Evolutionary conservation across 2,797 vertebrate species (phyloP).

Genomic region (Anabacerthia variegaticeps): DNA sequence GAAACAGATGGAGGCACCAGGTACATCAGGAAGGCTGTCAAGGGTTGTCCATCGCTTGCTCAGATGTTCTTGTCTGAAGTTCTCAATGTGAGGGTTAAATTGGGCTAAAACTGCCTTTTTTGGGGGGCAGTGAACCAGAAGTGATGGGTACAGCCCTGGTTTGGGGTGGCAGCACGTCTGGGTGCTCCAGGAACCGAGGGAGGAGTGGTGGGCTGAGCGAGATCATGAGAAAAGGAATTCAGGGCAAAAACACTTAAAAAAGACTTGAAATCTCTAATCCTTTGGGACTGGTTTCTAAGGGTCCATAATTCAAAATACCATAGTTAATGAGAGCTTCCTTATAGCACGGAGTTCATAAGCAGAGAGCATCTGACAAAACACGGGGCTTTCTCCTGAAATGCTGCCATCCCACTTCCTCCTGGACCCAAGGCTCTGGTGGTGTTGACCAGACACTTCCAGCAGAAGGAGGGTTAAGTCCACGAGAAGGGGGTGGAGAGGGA

Average conservation of each 20-base stretch:
- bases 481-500: slow-evolving; percentile 74
- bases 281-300: neutral
- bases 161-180: neutral
- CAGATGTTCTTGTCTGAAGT: accelerated
- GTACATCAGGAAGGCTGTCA: neutral
- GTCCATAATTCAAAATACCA: neutral
- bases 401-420: neutral
- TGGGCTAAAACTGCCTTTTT: neutral
- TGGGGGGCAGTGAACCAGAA: neutral
- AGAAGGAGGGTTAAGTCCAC: slow-evolving; percentile 75
- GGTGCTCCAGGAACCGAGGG: neutral
- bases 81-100: accelerated
- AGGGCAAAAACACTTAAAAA: neutral
- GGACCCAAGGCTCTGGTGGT: neutral
- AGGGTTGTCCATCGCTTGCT: neutral
- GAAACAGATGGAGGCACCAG: neutral
- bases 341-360: neutral
- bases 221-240: neutral
- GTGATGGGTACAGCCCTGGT: neutral
- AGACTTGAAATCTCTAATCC: neutral
- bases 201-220: neutral
- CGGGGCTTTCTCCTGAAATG: neutral
- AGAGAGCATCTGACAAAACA: neutral
- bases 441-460: slow-evolving; percentile 40
- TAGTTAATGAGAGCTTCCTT: neutral